Percentiles rank a stretch among this genome's conserved stretches.
Evolutionary conservation across 2,888 invertebrate genomes (phyloP).

Genomic region (Ectemnius cavifrons): DNA sequence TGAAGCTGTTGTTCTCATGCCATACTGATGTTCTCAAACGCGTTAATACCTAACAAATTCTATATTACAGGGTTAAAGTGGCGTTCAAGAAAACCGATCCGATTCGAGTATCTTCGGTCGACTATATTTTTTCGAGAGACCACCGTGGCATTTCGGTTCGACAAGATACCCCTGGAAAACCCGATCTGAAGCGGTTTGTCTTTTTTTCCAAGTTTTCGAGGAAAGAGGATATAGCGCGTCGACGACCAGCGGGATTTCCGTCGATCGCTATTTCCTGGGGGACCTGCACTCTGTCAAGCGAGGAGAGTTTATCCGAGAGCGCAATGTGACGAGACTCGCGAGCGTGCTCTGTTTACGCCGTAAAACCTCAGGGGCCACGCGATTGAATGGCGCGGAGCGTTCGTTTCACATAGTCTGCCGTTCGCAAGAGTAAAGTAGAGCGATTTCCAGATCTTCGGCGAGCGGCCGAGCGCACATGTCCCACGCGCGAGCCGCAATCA

Average conservation of each 20-base stretch:
- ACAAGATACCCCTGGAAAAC: conserved; percentile 28
- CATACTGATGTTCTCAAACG: no score
- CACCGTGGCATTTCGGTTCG: not conserved
- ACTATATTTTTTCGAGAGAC: not conserved
- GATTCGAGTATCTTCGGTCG: no score
- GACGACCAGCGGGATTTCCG: conserved; percentile 49
- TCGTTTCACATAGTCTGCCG: no score
- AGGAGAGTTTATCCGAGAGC: conserved; percentile 60
- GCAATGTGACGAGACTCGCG: conserved; percentile 46
- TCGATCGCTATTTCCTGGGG: conserved; percentile 55
- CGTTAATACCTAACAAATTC: no score
- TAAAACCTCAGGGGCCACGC: conserved; percentile 48
- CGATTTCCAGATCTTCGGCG: no score
- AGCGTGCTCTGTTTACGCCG: conserved; percentile 54
- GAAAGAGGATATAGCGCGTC: conserved; percentile 44
- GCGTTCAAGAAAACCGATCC: no score
- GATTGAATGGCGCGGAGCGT: conserved; percentile 41
- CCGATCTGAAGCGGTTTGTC: conserved; percentile 29
- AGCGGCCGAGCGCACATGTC: no score
- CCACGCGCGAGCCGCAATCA: no score
- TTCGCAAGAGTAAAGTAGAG: no score
- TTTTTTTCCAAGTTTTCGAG: conserved; percentile 31
- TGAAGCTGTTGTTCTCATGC: no score
- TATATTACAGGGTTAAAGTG: no score
- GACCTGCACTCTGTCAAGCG: conserved; percentile 62